These are phyloP conservation scores for Echeneis naucrates DNA, from an alignment of 2,797 vertebrate genomes.

Conservation along the genomic window DNA sequence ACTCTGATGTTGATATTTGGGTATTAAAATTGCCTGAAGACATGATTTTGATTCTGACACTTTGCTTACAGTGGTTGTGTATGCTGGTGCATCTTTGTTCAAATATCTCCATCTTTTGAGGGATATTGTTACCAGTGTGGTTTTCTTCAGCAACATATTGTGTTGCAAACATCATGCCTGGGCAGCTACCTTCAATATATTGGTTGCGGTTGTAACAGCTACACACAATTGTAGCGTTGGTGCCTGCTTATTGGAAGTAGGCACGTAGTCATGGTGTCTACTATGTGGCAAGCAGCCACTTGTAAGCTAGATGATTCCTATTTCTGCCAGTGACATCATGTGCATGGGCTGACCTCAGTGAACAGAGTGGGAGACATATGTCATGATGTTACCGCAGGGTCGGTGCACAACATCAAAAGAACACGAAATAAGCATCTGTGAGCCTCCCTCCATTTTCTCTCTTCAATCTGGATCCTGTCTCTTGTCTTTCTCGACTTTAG, in stretches of 20 bases:
- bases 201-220: constrained; percentile 51
- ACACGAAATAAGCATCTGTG: constrained; percentile 39
- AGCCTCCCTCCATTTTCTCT: constrained; percentile 36
- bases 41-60: not conserved
- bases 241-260: constrained; percentile 42
- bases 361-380: constrained; percentile 23
- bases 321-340: constrained; percentile 63
- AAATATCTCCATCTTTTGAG: too few relatives aligned
- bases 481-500: constrained; percentile 56
- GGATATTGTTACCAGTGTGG: too few relatives aligned
- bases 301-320: constrained; percentile 53
- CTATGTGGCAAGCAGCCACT: constrained; percentile 51
- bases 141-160: not conserved
- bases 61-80: too few relatives aligned
- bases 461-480: constrained; percentile 34
- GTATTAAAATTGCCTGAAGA: not conserved
- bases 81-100: too few relatives aligned
- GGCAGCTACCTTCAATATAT: constrained; percentile 39
- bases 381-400: constrained; percentile 57
- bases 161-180: not conserved
- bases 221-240: constrained; percentile 35
- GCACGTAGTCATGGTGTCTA: constrained; percentile 26
- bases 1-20: not conserved
- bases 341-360: constrained; percentile 46
- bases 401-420: constrained; percentile 69